These are phyloP conservation scores for Xerus rutilus DNA, from an alignment of 2,797 vertebrate genomes.

Conservation along the genomic window DNA sequence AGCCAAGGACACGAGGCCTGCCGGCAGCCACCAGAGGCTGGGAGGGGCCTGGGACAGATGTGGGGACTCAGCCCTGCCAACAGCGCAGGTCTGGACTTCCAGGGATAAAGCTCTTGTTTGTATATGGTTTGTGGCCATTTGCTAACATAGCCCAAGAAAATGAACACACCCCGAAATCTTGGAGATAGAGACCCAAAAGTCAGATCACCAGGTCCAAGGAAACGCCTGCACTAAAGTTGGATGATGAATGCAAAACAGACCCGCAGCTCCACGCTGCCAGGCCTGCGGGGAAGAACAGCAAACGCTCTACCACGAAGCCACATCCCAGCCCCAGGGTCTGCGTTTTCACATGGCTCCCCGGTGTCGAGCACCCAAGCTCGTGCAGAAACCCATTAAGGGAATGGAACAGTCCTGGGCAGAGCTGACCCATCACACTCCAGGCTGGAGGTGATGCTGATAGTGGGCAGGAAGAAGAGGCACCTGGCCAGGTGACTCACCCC, in stretches of 20 bases:
- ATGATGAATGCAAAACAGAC: too few relatives aligned
- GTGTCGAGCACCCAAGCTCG: fast-evolving
- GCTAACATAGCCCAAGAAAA: not conserved
- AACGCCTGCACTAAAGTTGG: fast-evolving
- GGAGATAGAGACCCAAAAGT: not conserved
- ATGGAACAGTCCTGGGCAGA: not conserved
- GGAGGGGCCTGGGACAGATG: too few relatives aligned
- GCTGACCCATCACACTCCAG: fast-evolving
- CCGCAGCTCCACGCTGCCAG: not conserved
- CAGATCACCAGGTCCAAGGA: not conserved
- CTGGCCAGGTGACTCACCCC: not conserved
- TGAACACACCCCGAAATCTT: not conserved
- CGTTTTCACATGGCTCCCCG: not conserved
- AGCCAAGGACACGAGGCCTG: too few relatives aligned
- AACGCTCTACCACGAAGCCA: too few relatives aligned
- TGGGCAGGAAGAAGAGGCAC: not conserved
- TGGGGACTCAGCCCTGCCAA: not conserved
- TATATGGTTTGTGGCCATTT: too few relatives aligned
- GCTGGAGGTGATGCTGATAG: not conserved
- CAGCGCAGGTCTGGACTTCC: not conserved
- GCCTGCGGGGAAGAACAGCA: not conserved
- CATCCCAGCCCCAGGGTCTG: too few relatives aligned
- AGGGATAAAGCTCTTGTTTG: too few relatives aligned
- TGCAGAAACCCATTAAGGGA: not conserved
- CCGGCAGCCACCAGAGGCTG: too few relatives aligned